Evolutionary conservation across 2,797 vertebrate genomes (phyloP).

Genomic region (Micromesistius poutassou): DNA sequence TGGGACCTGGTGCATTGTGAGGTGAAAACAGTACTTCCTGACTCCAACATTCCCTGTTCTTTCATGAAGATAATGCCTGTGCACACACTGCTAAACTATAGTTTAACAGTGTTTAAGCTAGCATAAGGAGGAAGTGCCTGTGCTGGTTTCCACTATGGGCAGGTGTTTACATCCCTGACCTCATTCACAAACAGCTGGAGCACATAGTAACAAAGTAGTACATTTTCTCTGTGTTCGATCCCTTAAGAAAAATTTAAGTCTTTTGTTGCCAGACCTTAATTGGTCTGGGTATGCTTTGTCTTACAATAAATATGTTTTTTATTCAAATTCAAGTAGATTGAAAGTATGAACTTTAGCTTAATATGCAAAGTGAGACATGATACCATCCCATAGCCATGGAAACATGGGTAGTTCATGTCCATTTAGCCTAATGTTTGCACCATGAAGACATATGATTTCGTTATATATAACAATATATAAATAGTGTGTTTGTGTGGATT

Average conservation of each 20-base stretch:
- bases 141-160: constrained; percentile 1
- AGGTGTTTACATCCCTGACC: neutral
- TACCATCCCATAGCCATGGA: too few species aligned
- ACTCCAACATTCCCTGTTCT: neutral
- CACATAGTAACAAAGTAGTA: neutral
- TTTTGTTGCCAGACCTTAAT: neutral
- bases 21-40: neutral
- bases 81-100: neutral
- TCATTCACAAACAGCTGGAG: constrained; percentile 1
- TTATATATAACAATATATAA: too few species aligned
- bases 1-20: neutral
- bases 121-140: neutral
- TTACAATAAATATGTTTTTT: too few species aligned
- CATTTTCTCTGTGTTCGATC: neutral
- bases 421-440: too few species aligned
- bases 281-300: neutral
- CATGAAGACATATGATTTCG: too few species aligned
- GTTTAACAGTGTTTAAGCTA: neutral
- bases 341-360: too few species aligned
- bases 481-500: too few species aligned
- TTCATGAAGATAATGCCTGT: neutral
- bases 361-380: too few species aligned
- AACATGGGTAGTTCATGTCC: too few species aligned
- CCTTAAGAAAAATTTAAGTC: neutral
- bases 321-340: too few species aligned